A percentile compares a stretch with the other conserved stretches of the same genome.
Evolutionary conservation across 2,888 invertebrate genomes (phyloP).

Genomic region (Volucella inanis): DNA sequence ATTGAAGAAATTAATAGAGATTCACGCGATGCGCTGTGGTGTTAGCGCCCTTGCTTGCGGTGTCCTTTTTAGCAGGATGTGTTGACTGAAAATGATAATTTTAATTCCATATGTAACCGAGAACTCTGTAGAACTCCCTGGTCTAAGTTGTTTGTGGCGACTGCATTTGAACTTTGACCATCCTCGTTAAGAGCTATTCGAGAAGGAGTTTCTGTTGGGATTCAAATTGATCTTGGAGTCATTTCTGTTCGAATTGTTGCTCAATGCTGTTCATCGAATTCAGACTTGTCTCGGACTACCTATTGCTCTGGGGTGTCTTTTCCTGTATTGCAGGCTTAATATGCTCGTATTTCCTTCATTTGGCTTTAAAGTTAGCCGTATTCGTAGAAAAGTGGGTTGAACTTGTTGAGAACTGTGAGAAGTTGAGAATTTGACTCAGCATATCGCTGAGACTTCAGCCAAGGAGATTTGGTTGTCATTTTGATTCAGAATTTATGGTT

Average conservation of each 20-base stretch:
- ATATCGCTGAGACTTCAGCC: no score
- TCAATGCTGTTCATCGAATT: constrained; percentile 85
- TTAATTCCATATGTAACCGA: no score
- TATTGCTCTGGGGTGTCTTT: constrained; percentile 36
- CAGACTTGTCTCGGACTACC: neutral
- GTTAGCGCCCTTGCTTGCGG: neutral
- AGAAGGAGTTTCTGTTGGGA: constrained; percentile 86
- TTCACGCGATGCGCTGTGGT: constrained; percentile 62
- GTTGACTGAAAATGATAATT: constrained; percentile 17
- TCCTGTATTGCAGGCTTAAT: constrained; percentile 49
- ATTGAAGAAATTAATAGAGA: constrained; percentile 52
- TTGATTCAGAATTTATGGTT: constrained; percentile 54
- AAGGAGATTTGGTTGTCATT: no score
- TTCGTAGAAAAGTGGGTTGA: constrained; percentile 49
- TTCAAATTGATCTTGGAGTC: constrained; percentile 87
- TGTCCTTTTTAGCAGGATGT: constrained; percentile 35
- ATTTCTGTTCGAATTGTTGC: no score
- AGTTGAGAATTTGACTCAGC: no score
- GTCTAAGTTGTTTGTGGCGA: constrained; percentile 53
- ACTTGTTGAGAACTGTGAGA: constrained; percentile 34
- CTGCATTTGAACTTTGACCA: constrained; percentile 74
- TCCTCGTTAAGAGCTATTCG: constrained; percentile 79
- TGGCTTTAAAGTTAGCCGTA: constrained; percentile 64
- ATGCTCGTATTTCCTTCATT: constrained; percentile 70
- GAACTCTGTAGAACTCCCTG: no score